phyloP scores from a whole-genome alignment of 1,140 invertebrate species.

The Lepidurus arcticus region DNA sequence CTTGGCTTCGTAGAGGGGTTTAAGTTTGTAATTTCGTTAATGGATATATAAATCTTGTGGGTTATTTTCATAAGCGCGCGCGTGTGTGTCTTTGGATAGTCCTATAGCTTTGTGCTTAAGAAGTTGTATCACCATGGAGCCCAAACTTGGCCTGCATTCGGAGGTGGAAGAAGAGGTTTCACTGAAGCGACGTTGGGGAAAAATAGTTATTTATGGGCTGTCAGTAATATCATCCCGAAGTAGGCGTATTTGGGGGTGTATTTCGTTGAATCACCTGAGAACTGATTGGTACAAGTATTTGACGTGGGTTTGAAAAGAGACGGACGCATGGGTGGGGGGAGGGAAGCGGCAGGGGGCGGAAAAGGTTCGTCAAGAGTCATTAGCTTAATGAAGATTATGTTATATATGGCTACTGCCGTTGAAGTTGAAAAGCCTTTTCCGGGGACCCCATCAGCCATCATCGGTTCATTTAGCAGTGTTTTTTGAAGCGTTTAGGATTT shows the following conservation, averaged over 20 bases:
- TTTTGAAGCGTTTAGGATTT: background rate
- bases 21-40: constrained; percentile 4
- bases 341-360: background rate
- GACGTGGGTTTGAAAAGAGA: background rate
- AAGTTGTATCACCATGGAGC: no score
- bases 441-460: background rate
- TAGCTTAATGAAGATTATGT: constrained; percentile 15
- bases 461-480: constrained; percentile 5
- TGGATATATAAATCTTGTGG: constrained; percentile 12
- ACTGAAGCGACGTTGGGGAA: no score
- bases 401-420: background rate
- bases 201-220: no score
- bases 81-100: no score
- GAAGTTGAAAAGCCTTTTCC: constrained; percentile 1
- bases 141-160: no score
- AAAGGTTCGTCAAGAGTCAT: constrained; percentile 15
- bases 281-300: background rate
- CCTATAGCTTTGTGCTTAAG: no score
- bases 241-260: no score
- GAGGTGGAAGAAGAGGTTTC: no score
- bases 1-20: background rate
- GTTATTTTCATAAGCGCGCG: background rate
- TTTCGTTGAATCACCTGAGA: no score
- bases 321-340: background rate
- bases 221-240: no score